Evolutionary conservation across 2,113 vertebrate species (phyloP).

Genomic region (Coreoperca whiteheadi): DNA sequence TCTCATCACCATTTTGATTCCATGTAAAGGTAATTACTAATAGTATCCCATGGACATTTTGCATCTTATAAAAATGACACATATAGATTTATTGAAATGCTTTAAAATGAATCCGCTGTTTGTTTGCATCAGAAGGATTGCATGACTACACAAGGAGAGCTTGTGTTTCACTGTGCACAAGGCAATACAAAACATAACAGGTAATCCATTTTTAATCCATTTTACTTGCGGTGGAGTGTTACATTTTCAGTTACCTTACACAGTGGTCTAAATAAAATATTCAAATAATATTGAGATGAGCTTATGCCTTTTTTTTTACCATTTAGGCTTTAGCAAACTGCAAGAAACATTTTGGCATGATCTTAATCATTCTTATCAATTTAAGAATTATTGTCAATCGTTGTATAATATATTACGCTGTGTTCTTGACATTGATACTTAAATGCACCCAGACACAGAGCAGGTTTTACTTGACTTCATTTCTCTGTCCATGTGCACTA

Average conservation of each 20-base stretch:
- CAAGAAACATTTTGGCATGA: background rate
- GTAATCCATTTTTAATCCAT: constrained; percentile 70
- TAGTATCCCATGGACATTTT: background rate
- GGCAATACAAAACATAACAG: constrained; percentile 48
- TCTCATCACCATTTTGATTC: background rate
- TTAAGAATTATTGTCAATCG: background rate
- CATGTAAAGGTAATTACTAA: background rate
- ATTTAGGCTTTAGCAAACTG: background rate
- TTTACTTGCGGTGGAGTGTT: constrained; percentile 46
- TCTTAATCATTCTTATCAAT: background rate
- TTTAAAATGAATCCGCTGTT: background rate
- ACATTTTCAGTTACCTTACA: constrained; percentile 44
- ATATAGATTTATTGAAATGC: constrained; percentile 8
- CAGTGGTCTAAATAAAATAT: constrained; percentile 38
- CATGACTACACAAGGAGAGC: constrained; percentile 20
- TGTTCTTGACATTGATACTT: constrained; percentile 1
- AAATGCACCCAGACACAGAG: background rate
- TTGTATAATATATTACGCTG: background rate
- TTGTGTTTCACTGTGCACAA: constrained; percentile 31
- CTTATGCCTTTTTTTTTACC: background rate
- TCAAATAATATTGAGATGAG: constrained; percentile 3
- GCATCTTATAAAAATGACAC: background rate
- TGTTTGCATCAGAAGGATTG: constrained; percentile 14
- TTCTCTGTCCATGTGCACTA: background rate
- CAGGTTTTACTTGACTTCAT: background rate